Percentiles rank a stretch among this genome's conserved stretches.
Evolutionary conservation across 2,888 invertebrate genomes (phyloP).

Genomic region (Nymphalis urticae): DNA sequence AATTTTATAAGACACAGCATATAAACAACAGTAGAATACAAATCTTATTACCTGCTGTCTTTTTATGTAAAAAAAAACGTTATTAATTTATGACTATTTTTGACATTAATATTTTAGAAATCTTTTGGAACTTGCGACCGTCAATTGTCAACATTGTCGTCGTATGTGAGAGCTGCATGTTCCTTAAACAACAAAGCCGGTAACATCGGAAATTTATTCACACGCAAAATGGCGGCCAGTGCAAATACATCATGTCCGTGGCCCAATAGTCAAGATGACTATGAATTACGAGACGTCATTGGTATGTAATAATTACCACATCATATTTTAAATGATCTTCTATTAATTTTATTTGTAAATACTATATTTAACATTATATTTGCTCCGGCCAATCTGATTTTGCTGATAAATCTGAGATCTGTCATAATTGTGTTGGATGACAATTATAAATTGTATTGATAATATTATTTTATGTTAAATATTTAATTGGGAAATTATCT

Average conservation of each 20-base stretch:
- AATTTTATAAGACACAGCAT: no score
- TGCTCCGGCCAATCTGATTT: background rate
- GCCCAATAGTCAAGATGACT: slow-evolving; percentile 95
- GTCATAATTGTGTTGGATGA: slow-evolving; percentile 3
- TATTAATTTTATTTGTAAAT: background rate
- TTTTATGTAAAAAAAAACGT: no score
- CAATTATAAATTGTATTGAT: slow-evolving; percentile 5
- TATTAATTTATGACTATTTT: background rate
- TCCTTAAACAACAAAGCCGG: slow-evolving; percentile 56
- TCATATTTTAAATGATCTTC: slow-evolving; percentile 14
- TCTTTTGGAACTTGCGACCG: slow-evolving; percentile 60
- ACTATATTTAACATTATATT: background rate
- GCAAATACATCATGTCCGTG: slow-evolving; percentile 82
- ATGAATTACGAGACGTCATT: slow-evolving; percentile 96
- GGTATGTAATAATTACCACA: slow-evolving; percentile 81
- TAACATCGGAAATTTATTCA: slow-evolving; percentile 60
- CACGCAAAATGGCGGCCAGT: slow-evolving; percentile 71
- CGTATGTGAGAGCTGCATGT: slow-evolving; percentile 69
- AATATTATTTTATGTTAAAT: slow-evolving; percentile 2
- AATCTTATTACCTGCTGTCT: no score
- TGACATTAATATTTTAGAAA: slow-evolving; percentile 48
- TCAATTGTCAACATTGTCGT: slow-evolving; percentile 56
- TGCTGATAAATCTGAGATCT: slow-evolving; percentile 4
- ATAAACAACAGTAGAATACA: no score
- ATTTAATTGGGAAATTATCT: background rate